Evolutionary conservation across 2,888 invertebrate species (phyloP).

Genomic region (Plagodis pulveraria): DNA sequence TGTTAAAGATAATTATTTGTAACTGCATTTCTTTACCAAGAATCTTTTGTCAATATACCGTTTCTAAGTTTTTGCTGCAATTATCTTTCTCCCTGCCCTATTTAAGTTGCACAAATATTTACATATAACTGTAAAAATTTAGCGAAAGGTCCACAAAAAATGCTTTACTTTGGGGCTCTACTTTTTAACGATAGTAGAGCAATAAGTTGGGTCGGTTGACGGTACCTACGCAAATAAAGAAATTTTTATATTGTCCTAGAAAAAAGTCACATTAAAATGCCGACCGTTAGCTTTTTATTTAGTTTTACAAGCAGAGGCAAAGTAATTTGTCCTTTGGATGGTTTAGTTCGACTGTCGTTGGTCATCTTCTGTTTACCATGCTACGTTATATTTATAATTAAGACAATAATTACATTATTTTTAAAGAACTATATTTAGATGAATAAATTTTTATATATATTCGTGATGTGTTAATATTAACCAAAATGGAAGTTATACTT

Average conservation of each 20-base stretch:
- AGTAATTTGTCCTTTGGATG: slow-evolving; percentile 5
- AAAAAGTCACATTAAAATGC: slow-evolving; percentile 42
- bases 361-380: too few species aligned
- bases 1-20: slow-evolving; percentile 44
- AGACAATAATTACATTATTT: too few species aligned
- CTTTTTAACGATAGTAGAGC: slow-evolving; percentile 76
- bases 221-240: slow-evolving; percentile 73
- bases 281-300: slow-evolving; percentile 48
- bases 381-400: too few species aligned
- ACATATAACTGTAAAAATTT: slow-evolving; percentile 56
- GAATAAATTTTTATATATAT: too few species aligned
- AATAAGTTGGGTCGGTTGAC: slow-evolving; percentile 50
- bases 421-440: too few species aligned
- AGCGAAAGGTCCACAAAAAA: slow-evolving; percentile 59
- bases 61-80: slow-evolving; percentile 54
- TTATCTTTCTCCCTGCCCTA: slow-evolving; percentile 51
- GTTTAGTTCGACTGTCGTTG: too few species aligned
- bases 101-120: slow-evolving; percentile 63
- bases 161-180: slow-evolving; percentile 69
- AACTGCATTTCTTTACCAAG: slow-evolving; percentile 54
- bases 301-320: slow-evolving; percentile 22
- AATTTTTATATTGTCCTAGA: slow-evolving; percentile 62
- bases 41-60: slow-evolving; percentile 49
- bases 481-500: too few species aligned
- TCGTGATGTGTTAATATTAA: too few species aligned